Evolutionary conservation across 2,113 vertebrate species (phyloP), one percentile per base, ranked within the genome.

Genomic region (Lophotis ruficrista): DNA sequence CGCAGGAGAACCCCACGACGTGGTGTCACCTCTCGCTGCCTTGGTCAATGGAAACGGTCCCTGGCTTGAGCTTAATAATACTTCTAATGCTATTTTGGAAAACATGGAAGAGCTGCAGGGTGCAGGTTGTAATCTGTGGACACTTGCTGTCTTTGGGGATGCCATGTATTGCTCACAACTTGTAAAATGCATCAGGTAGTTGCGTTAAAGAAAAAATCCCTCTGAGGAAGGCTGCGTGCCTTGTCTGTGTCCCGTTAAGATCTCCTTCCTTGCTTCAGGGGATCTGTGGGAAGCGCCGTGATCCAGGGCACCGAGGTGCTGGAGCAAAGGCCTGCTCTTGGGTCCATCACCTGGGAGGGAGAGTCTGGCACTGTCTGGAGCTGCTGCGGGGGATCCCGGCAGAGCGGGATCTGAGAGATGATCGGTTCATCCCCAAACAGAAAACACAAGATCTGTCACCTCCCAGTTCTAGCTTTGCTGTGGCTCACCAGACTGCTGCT

Each of bases 1-100:
- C 89, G 37, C 72, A 78, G 91, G 73, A 81, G 60, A 92, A 75
- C 12, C 77, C 45, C 53, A 56, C 2, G 2, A 68, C 2, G 0
- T 43, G 66, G 60, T 81, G 65, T 94, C 94, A 91, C 65, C 87
- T 95, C 94, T n/a, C 5, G 33, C 66, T 88, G 71, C 73, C 69
- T 71, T 69, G 81, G 84, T 75, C 95, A 94, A 25, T 60, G 69
- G 48, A 85, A 89, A 69, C 4, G 6, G 45, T 87, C 80, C 48
- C 33, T 53, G 61, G 22, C 20, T 93, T 61, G 69, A 90, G 68
- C 18, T 95, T 64, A 83, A 57, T 41, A 45, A 66, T 20, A 16
- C 14, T 83, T 86, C 86, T 47, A 72, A 38, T 53, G 58, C 16
- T 38, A 9, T 54, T 81, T 81, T 86, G 43, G 51, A 78, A 35